Percentiles rank a stretch among this genome's conserved stretches.
Conservation (phyloP, 92 coral and sea anemone genomes). For the Phymanthus crucifer region DNA sequence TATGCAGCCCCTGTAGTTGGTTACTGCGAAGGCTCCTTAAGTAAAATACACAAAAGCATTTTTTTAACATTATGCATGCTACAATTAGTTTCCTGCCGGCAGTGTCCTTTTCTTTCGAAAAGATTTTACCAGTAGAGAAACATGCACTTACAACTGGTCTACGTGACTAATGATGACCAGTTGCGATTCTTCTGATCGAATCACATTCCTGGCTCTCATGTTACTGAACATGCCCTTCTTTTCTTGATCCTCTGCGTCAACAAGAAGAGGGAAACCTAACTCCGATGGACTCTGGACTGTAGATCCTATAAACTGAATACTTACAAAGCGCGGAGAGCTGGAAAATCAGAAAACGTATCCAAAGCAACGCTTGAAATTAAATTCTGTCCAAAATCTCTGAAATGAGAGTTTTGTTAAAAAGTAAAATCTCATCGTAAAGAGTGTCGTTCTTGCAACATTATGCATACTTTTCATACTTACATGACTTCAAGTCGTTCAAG, state of each 20-base stretch:
- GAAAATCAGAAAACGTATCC: conserved; percentile 17
- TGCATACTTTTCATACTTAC: neutral
- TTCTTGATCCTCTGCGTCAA: too few relatives aligned
- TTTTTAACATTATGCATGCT: neutral
- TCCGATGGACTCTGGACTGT: neutral
- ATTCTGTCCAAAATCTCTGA: conserved; percentile 39
- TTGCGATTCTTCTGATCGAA: neutral
- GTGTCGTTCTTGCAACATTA: neutral
- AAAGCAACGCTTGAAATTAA: conserved; percentile 25
- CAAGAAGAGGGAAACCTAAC: too few relatives aligned
- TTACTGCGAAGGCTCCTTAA: conserved; percentile 48
- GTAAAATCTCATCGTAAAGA: neutral
- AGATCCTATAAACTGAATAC: neutral
- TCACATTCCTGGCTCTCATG: too few relatives aligned
- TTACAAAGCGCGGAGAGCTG: conserved; percentile 30
- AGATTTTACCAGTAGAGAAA: too few relatives aligned
- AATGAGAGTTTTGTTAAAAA: neutral
- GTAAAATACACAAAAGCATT: neutral
- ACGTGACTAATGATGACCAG: neutral
- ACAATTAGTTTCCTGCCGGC: too few relatives aligned
- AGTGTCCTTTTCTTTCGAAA: too few relatives aligned
- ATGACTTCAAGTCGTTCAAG: neutral
- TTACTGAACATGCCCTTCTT: too few relatives aligned
- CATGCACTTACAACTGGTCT: neutral
- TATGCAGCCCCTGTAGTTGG: conserved; percentile 15